Base-by-base conservation (phyloP, 2,113 vertebrate species). In the Pollimyrus isidori region DNA sequence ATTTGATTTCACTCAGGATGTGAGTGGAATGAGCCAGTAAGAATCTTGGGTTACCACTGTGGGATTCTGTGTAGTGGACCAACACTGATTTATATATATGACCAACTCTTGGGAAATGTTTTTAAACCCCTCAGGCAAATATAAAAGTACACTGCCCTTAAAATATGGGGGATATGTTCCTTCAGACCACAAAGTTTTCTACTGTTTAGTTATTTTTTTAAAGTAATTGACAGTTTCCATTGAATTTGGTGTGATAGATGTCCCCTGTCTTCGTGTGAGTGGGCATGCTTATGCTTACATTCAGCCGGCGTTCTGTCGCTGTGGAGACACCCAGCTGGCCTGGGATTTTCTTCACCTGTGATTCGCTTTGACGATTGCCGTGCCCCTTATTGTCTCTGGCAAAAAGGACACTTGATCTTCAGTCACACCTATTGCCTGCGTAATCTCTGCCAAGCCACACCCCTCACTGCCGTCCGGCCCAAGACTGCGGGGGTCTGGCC, bases 301-400 rank as follows among this genome's bases (percentile, higher is more conserved):
- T 76, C 69, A 39, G 30, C 13, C 5, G 35, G 35, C 6, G 35
- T 53, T n/a, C 15, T 13, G 50, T 10, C 30, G 4, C 50, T 9
- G 26, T 53, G 30, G 50, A 87, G 85, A 53, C 13, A 21, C 87
- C 88, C 90, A 90, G 90, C 90, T 89, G 90, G 90, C 30, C 69
- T 87, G 52, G 48, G 86, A 39, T 42, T 62, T 13, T 62, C 35
- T 87, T 19, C 39, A 13, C 39, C 86, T 62, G 52, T 58, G 17
- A 39, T 42, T 87, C 46, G 17, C 53, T 5, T n/a, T 19, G 17
- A 23, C 56, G 35, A 42, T 56, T 21, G 49, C 13, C 52, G 23
- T 39, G 26, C 50, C 17, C 86, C 17, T 49, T 53, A 23, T 86
- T 52, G 23, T 49, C 45, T 30, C n/a, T 58, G 45, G 13, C 23